phyloP scores from a whole-genome alignment of 2,888 invertebrate genomes.

The Clunio marinus region DNA sequence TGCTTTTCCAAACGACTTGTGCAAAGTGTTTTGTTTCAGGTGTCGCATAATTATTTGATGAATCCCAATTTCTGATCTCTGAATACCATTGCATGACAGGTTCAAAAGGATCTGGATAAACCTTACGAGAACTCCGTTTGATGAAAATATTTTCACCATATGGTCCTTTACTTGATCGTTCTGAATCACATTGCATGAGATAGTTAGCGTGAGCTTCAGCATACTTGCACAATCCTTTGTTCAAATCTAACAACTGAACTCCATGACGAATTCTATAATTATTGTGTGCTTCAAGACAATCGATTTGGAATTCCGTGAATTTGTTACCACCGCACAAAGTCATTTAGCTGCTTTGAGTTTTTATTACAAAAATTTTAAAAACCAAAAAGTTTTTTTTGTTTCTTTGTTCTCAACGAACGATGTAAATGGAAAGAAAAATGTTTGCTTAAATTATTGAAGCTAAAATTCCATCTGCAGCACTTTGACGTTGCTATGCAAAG shows the following conservation, averaged over 20 bases:
- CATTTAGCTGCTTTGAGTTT: no score
- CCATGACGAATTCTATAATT: constrained; percentile 65
- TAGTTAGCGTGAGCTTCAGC: constrained; percentile 67
- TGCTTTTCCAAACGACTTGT: constrained; percentile 74
- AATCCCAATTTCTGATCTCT: constrained; percentile 61
- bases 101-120: constrained; percentile 52
- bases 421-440: no score
- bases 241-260: constrained; percentile 63
- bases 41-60: constrained; percentile 55
- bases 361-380: not conserved
- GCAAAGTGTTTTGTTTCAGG: constrained; percentile 71
- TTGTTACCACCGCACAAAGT: constrained; percentile 19
- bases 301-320: constrained; percentile 58
- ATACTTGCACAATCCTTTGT: constrained; percentile 61
- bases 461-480: no score
- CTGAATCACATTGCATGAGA: not conserved
- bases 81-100: constrained; percentile 74
- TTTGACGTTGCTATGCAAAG: no score
- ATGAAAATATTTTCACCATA: constrained; percentile 29
- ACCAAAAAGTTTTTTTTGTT: no score
- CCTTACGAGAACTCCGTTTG: not conserved
- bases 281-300: constrained; percentile 72
- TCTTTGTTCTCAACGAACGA: no score
- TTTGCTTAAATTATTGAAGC: no score
- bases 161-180: not conserved